Conservation (phyloP, 1,140 invertebrate species). For the Camponotus vicinus region DNA sequence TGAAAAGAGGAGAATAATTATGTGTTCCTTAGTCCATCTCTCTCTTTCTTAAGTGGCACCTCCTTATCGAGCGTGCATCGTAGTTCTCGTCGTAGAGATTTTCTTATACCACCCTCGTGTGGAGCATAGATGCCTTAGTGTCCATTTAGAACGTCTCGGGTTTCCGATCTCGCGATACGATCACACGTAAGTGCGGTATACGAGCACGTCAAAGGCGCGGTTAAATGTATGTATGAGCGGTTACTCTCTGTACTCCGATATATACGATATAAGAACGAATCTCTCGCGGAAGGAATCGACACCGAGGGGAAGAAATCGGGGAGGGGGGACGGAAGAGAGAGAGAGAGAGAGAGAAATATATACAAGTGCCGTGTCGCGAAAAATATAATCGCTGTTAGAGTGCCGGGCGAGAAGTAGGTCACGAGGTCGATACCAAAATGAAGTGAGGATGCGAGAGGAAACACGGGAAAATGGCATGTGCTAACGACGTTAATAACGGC, state of each 20-base stretch:
- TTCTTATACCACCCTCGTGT: constrained; percentile 52
- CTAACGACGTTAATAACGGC: constrained; percentile 66
- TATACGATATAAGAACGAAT: not conserved
- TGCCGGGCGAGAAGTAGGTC: constrained; percentile 58
- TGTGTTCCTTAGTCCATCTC: constrained; percentile 58
- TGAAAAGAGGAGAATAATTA: constrained; percentile 17
- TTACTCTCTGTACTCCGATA: too few species aligned
- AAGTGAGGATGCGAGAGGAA: constrained; percentile 68
- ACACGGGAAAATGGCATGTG: constrained; percentile 65
- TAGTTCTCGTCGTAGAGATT: constrained; percentile 44
- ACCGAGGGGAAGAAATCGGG: not conserved
- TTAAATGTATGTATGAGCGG: not conserved
- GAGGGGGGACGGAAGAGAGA: too few species aligned
- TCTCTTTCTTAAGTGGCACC: constrained; percentile 19
- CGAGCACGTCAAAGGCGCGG: constrained; percentile 2
- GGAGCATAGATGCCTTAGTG: constrained; percentile 48
- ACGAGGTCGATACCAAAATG: constrained; percentile 65
- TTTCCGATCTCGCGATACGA: constrained; percentile 10
- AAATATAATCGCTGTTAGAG: constrained; percentile 57
- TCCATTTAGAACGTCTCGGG: constrained; percentile 48
- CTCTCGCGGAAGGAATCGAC: not conserved
- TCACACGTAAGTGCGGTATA: not conserved
- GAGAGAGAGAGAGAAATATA: too few species aligned
- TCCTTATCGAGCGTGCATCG: constrained; percentile 37
- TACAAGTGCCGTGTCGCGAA: constrained; percentile 11